Base-by-base conservation (phyloP, 2,113 vertebrate species). In the Thamnaconus septentrionalis region DNA sequence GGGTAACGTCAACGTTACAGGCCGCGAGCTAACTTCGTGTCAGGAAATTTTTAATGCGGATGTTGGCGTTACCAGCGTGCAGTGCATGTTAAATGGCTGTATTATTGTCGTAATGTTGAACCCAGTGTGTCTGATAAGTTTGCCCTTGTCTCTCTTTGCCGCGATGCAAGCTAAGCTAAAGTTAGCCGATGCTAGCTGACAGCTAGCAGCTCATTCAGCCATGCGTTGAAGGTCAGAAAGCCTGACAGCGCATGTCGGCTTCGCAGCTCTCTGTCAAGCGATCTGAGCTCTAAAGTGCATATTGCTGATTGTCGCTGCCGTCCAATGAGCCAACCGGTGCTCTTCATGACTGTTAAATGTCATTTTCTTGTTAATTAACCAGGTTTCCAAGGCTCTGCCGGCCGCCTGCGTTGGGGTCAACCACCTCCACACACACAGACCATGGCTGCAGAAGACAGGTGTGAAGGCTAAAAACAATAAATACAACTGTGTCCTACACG, bases 381-480 rank as follows among this genome's bases (percentile, higher is more conserved):
- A 99, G 97, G 85, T 97, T 71, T 94, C 94, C 75, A 96, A 94
- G 89, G 91, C 95, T 56, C 65, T 98, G 10, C 93, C 93, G 53
- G 93, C 94, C 58, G 94, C 93, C 3, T 98, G 96, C 77, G 80
- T 98, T 75, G 96, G 94, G 69, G 86, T 93, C 79, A 95, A 93
- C 83, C 96, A 96, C 81, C 88, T 99, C 82, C 95, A 98, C 88
- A 93, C 90, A 41, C 92, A 92, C 56, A 91, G 91, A 78, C 79
- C 88, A 70, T 78, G 74, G 77, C 91, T 95, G 81, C 95, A 96
- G 89, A 99, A 98, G 85, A 95, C 92, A 0, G 96, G 97, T 99
- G 76, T 90, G 92, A 59, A 53, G 56, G 8, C 0, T 41, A 8
- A 58, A 62, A 66, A 69, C 64, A 74, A 59, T 12, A 64, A 7